These are phyloP conservation scores for Orycteropus afer DNA, from an alignment of 2,113 vertebrate species.

Conservation along the genomic window DNA sequence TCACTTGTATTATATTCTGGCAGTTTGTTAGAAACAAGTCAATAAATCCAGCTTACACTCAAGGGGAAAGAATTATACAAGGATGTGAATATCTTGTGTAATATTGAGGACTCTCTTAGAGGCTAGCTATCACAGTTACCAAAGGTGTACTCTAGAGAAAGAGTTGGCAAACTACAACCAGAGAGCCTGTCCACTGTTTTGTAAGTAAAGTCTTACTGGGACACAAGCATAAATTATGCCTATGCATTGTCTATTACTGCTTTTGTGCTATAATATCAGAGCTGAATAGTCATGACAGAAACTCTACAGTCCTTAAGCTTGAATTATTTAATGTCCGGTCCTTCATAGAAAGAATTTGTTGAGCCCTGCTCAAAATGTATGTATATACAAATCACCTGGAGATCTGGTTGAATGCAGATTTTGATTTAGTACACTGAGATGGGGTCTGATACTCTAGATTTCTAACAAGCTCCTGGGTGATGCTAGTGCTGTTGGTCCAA, in stretches of 20 bases:
- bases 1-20: background rate
- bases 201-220: background rate
- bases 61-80: background rate
- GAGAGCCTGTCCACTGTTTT: background rate
- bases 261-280: background rate
- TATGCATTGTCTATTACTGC: background rate
- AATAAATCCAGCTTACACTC: background rate
- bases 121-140: background rate
- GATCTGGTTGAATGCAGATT: background rate
- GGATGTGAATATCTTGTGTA: background rate
- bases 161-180: background rate
- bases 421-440: background rate
- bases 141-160: background rate
- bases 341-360: background rate
- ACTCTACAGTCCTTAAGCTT: background rate
- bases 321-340: background rate
- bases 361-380: background rate
- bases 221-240: background rate
- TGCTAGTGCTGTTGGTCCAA: background rate
- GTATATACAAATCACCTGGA: background rate
- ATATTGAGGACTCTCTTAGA: background rate
- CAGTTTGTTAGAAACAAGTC: background rate
- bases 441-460: background rate
- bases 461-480: background rate
- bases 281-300: background rate